These are phyloP conservation scores for Dryococelus australis DNA, from an alignment of 2,888 invertebrate genomes.

Conservation along the genomic window DNA sequence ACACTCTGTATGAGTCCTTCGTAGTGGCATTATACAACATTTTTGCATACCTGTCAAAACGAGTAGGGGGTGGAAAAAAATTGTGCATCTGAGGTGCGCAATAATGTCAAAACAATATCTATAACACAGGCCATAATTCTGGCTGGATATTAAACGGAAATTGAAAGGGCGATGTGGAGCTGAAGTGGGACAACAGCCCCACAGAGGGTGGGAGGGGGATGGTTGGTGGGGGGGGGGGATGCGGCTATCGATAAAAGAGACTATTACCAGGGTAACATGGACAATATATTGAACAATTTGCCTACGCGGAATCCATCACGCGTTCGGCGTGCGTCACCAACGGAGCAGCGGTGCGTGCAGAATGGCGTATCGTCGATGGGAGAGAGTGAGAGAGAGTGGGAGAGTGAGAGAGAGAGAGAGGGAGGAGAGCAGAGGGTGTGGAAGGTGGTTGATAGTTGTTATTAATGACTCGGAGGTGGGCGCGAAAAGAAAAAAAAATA, in stretches of 20 bases:
- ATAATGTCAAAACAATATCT: constrained; percentile 1
- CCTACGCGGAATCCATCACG: constrained; percentile 16
- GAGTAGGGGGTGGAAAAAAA: not conserved
- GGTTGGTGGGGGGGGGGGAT: not conserved
- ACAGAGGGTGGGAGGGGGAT: not conserved
- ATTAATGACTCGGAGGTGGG: constrained; percentile 3
- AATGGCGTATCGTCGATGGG: not conserved
- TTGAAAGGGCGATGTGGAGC: not conserved
- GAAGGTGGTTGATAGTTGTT: not conserved
- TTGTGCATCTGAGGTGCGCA: not conserved
- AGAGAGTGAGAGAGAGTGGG: too few relatives aligned
- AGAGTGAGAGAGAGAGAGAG: too few relatives aligned
- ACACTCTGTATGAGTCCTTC: too few relatives aligned
- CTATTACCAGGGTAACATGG: not conserved
- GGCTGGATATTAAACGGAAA: constrained; percentile 11
- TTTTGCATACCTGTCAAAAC: not conserved
- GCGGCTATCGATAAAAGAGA: constrained; percentile 16
- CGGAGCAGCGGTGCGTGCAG: not conserved
- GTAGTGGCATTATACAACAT: not conserved
- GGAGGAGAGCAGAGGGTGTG: too few relatives aligned
- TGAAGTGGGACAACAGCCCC: not conserved
- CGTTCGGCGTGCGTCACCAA: not conserved
- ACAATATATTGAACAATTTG: constrained; percentile 6
- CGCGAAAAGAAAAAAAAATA: not conserved
- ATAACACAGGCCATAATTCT: not conserved